phyloP scores from a whole-genome alignment of 2,113 vertebrate genomes.

The Notothenia coriiceps region DNA sequence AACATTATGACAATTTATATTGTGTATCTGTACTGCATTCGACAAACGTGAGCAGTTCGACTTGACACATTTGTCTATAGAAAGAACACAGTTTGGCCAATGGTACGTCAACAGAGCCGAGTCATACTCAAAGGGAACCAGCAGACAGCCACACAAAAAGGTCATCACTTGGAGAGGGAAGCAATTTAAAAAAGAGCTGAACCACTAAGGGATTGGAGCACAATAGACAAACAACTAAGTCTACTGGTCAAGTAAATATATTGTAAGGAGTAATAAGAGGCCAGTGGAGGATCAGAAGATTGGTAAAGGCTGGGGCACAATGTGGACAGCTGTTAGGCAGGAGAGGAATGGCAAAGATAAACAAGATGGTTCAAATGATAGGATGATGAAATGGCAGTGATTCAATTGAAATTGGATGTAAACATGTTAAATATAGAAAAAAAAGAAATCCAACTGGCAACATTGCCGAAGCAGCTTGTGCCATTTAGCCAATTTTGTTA shows the following conservation, averaged over 20 bases:
- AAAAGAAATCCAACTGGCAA: background rate
- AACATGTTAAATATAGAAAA: background rate
- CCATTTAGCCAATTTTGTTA: background rate
- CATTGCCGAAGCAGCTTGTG: background rate
- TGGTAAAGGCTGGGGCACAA: background rate
- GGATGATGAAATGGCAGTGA: background rate
- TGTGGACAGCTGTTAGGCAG: background rate
- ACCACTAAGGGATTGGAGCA: background rate
- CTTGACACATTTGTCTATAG: background rate
- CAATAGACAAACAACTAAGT: background rate
- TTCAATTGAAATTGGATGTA: background rate
- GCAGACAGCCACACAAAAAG: background rate
- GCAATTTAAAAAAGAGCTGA: background rate
- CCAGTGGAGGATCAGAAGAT: constrained; percentile 8
- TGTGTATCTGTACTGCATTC: background rate
- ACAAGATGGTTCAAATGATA: background rate
- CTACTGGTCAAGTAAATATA: background rate
- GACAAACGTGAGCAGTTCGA: background rate
- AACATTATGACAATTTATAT: background rate
- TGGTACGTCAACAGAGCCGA: background rate
- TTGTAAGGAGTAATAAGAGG: background rate
- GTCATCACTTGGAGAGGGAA: background rate
- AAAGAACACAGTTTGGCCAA: background rate
- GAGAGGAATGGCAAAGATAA: background rate
- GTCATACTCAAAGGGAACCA: background rate